Conservation (phyloP, 2,113 vertebrate species). For the Notothenia rossii region DNA sequence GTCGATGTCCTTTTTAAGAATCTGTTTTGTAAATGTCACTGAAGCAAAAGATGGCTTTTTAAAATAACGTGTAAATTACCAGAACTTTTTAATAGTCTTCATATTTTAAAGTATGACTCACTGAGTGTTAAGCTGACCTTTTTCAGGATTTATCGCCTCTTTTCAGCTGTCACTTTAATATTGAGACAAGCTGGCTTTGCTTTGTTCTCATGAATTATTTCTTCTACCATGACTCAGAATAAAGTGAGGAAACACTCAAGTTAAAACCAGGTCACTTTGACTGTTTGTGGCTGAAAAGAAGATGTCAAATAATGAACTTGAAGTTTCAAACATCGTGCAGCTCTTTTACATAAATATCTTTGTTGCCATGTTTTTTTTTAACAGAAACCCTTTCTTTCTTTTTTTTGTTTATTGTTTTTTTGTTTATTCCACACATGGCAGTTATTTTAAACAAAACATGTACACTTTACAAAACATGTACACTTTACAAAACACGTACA, state of each 20-base stretch:
- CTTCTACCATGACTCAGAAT: not conserved
- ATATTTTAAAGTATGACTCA: not conserved
- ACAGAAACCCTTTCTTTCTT: not conserved
- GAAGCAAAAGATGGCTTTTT: not conserved
- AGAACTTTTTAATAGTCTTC: not conserved
- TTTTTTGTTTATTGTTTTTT: no score
- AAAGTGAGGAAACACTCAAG: no score
- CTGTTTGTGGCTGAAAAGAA: no score
- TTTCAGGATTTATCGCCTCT: not conserved
- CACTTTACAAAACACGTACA: no score
- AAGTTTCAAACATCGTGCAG: not conserved
- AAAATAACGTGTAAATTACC: constrained; percentile 4
- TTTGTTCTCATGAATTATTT: not conserved
- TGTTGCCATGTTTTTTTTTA: no score
- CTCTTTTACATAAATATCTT: no score
- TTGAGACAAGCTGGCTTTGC: not conserved
- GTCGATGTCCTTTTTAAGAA: constrained; percentile 14
- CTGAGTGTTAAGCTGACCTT: not conserved
- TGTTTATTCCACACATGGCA: no score
- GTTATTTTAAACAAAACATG: no score
- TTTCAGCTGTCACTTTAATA: constrained; percentile 6
- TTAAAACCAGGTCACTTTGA: no score
- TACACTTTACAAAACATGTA: no score
- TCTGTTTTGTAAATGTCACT: constrained; percentile 18
- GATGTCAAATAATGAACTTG: no score